phyloP scores from a whole-genome alignment of 1,140 invertebrate genomes.

The Diorhabda elongata region DNA sequence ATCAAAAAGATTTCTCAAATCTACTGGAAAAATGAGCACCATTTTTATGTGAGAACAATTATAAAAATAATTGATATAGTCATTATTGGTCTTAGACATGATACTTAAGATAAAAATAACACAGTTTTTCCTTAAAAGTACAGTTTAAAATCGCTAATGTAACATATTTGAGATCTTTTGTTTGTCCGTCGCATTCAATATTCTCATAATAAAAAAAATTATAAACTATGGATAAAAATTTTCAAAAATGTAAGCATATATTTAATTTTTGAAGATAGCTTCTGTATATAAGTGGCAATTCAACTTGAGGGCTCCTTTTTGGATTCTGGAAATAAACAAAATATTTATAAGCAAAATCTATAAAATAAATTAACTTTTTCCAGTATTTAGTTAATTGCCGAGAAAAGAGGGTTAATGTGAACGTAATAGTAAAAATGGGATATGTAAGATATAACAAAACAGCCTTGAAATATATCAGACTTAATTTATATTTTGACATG shows the following conservation, averaged over 20 bases:
- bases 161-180: not conserved
- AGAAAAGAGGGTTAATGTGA: constrained; percentile 5
- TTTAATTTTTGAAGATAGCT: constrained; percentile 19
- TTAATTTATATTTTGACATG: no score
- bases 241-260: constrained; percentile 23
- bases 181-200: constrained; percentile 2
- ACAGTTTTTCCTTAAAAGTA: constrained; percentile 27
- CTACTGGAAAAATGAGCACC: constrained; percentile 19
- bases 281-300: constrained; percentile 37
- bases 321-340: constrained; percentile 47
- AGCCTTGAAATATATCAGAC: no score
- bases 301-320: constrained; percentile 53
- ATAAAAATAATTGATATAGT: constrained; percentile 14
- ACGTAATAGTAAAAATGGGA: not conserved
- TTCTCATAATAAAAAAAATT: constrained; percentile 11
- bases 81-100: constrained; percentile 16
- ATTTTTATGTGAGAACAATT: constrained; percentile 19
- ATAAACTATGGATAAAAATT: constrained; percentile 16
- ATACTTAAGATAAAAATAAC: constrained; percentile 31
- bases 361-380: constrained; percentile 19
- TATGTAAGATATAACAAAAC: no score
- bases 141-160: constrained; percentile 3
- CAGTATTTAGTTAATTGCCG: not conserved
- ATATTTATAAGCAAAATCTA: constrained; percentile 7
- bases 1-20: constrained; percentile 19